phyloP scores from a whole-genome alignment of 2,797 vertebrate species.

The Lepus townsendii region DNA sequence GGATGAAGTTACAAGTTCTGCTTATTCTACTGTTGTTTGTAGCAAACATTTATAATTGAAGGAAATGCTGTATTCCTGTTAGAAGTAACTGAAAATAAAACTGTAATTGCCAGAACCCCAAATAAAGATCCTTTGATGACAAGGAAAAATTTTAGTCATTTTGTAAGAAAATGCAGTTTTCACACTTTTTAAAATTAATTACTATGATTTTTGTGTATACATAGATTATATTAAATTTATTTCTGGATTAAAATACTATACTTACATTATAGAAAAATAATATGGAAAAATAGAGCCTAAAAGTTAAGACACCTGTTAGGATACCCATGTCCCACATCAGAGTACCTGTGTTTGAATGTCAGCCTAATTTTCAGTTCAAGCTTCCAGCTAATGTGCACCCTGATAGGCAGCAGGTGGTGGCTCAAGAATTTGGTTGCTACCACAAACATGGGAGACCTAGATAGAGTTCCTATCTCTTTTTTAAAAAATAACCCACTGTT shows the following conservation, averaged over 20 bases:
- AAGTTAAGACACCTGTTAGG: too few species aligned
- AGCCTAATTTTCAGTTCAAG: too few species aligned
- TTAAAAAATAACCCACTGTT: too few species aligned
- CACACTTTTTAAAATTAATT: neutral
- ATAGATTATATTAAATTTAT: slow-evolving; percentile 16
- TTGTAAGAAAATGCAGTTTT: neutral
- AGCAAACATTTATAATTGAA: neutral
- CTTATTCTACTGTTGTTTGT: neutral
- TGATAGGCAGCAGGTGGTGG: too few species aligned
- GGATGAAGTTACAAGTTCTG: neutral
- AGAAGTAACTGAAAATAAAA: slow-evolving; percentile 21
- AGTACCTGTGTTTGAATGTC: too few species aligned
- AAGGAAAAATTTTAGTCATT: neutral
- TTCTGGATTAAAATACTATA: neutral
- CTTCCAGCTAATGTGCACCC: too few species aligned
- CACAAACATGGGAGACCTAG: too few species aligned
- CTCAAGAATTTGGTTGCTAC: too few species aligned
- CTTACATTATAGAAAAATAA: neutral
- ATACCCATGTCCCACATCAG: too few species aligned
- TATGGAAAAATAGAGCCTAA: neutral
- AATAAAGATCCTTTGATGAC: neutral
- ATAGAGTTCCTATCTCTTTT: too few species aligned
- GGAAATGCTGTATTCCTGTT: neutral
- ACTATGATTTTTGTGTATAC: neutral
- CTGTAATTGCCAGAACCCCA: neutral